Percentiles rank a stretch among this genome's conserved stretches.
phyloP scores from a whole-genome alignment of 2,113 vertebrate genomes.

The Alces alces region DNA sequence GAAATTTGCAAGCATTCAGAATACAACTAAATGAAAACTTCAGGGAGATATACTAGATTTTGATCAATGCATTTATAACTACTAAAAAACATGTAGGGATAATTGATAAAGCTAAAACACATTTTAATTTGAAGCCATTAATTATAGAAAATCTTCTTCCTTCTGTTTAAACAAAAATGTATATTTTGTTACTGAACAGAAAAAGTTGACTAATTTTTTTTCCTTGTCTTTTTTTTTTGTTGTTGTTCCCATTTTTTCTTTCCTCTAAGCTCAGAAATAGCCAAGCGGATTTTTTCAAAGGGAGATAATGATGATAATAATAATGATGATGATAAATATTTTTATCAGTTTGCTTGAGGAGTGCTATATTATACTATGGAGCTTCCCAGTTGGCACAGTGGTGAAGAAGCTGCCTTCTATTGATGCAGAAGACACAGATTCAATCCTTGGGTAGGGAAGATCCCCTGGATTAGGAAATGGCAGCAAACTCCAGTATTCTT shows the following conservation, averaged over 20 bases:
- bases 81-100: background rate
- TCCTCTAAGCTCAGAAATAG: background rate
- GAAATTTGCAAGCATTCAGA: background rate
- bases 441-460: background rate
- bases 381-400: background rate
- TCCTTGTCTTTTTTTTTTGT: background rate
- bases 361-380: background rate
- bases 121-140: background rate
- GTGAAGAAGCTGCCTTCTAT: background rate
- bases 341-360: background rate
- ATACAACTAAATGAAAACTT: background rate
- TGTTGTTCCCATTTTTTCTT: background rate
- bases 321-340: background rate
- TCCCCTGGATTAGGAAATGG: background rate
- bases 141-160: background rate
- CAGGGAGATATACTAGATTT: background rate
- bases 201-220: background rate
- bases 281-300: background rate
- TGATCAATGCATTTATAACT: background rate
- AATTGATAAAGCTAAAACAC: background rate
- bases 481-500: too few species aligned
- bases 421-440: background rate
- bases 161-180: background rate
- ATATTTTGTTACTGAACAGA: background rate
- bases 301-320: background rate